A percentile compares a stretch with the other conserved stretches of the same genome.
These are phyloP conservation scores for Sympetrum striolatum DNA, from an alignment of 2,888 invertebrate species.

Conservation along the genomic window DNA sequence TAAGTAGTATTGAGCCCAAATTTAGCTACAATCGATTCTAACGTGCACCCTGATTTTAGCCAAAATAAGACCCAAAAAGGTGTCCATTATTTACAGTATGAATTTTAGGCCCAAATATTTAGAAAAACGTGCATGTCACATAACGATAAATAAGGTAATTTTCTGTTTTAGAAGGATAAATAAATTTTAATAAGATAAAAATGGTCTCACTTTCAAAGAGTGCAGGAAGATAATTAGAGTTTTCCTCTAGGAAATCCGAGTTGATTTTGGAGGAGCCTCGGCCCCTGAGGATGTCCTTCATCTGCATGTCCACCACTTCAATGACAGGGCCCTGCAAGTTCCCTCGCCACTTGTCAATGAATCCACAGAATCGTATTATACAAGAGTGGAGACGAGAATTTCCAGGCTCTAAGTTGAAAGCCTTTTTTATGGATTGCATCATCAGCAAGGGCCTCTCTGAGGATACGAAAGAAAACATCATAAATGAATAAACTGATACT, in stretches of 20 bases:
- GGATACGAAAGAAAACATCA: constrained; percentile 51
- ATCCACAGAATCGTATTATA: constrained; percentile 77
- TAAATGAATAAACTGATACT: neutral
- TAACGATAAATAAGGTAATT: too few relatives aligned
- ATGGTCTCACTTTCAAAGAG: constrained; percentile 72
- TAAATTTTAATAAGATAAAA: neutral
- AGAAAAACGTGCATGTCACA: too few relatives aligned
- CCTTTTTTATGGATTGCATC: constrained; percentile 94
- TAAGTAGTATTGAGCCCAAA: too few relatives aligned
- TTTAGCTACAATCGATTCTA: too few relatives aligned
- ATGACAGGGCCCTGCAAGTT: constrained; percentile 61
- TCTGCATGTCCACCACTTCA: constrained; percentile 63
- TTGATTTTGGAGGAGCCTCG: constrained; percentile 68
- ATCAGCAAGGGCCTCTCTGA: constrained; percentile 88
- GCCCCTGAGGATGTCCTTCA: constrained; percentile 64
- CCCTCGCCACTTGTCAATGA: constrained; percentile 58
- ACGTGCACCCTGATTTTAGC: too few relatives aligned
- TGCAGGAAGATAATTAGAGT: constrained; percentile 73
- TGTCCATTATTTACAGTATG: too few relatives aligned
- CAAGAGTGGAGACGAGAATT: constrained; percentile 88
- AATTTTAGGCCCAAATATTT: too few relatives aligned
- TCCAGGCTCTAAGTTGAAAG: constrained; percentile 74
- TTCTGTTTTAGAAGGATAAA: neutral
- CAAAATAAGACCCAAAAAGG: too few relatives aligned
- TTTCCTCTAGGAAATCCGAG: constrained; percentile 71